phyloP scores from a whole-genome alignment of 2,797 vertebrate genomes.

The Propithecus deckenii region DNA sequence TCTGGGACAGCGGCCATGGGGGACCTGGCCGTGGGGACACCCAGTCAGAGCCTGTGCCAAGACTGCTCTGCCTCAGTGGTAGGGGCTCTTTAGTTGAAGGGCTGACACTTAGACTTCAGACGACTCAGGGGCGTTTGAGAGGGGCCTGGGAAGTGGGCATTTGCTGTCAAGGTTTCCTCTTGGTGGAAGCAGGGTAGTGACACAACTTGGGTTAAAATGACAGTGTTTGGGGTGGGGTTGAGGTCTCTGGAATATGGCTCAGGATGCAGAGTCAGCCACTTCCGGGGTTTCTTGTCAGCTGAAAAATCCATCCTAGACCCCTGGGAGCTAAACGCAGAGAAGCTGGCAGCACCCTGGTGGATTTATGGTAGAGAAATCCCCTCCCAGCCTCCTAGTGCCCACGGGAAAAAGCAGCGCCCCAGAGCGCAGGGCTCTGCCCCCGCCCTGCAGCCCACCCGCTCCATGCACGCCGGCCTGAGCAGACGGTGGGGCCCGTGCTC shows the following conservation, averaged over 20 bases:
- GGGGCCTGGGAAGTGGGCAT: neutral
- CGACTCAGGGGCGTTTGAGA: neutral
- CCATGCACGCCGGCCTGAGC: neutral
- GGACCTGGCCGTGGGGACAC: too few species aligned
- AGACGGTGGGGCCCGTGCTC: fast-evolving
- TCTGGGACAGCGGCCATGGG: neutral
- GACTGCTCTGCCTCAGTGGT: neutral
- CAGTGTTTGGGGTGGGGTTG: neutral
- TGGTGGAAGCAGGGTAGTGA: neutral
- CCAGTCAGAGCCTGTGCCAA: neutral
- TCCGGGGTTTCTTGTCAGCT: neutral
- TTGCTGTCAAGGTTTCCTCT: neutral
- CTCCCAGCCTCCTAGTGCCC: neutral
- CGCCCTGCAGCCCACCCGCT: neutral
- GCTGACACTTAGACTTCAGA: neutral
- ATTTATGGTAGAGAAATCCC: too few species aligned
- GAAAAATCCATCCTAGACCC: neutral
- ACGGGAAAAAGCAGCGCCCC: fast-evolving
- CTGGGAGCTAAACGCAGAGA: neutral
- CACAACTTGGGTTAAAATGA: neutral
- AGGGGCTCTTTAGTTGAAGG: neutral
- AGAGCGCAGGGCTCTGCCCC: neutral
- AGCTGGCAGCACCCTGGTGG: neutral
- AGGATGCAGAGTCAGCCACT: neutral
- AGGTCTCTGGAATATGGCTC: neutral